Conservation (phyloP, 37 sponge, comb jelly and placozoan genomes). For the Petrosia ficiformis region DNA sequence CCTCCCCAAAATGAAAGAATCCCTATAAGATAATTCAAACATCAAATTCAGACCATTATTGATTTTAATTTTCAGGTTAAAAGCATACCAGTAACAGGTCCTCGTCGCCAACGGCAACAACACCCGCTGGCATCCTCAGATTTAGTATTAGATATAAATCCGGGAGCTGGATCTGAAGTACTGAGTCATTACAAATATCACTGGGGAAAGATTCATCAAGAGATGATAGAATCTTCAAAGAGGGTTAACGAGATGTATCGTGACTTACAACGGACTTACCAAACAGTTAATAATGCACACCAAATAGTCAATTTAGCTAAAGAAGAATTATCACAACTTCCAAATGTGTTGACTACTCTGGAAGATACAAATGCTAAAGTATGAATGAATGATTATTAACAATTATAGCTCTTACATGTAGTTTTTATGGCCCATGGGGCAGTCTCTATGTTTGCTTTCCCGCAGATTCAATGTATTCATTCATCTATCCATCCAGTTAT, state of each 20-base stretch:
- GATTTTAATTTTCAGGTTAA: conserved; percentile 11
- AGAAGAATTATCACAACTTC: conserved; percentile 43
- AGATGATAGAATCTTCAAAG: conserved; percentile 6
- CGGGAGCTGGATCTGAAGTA: conserved; percentile 51
- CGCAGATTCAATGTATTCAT: too few relatives aligned
- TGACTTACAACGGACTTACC: conserved; percentile 6
- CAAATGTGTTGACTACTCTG: conserved; percentile 28
- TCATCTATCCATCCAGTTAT: too few relatives aligned
- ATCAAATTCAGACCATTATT: too few relatives aligned
- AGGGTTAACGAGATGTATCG: conserved; percentile 13
- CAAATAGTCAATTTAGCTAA: conserved; percentile 14
- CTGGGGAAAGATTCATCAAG: conserved; percentile 36
- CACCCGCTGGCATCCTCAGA: conserved; percentile 2
- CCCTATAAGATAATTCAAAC: too few relatives aligned
- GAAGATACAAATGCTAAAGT: conserved; percentile 33
- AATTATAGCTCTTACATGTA: background rate
- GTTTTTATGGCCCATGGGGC: too few relatives aligned
- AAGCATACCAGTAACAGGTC: background rate
- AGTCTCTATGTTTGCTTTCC: too few relatives aligned
- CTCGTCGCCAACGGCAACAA: background rate
- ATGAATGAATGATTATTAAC: background rate
- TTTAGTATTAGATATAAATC: conserved; percentile 19
- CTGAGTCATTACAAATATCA: conserved; percentile 47
- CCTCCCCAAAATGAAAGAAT: too few relatives aligned
- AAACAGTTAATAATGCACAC: conserved; percentile 19